Conservation (phyloP, 2,888 invertebrate genomes). For the Phyllotreta cruciferae region DNA sequence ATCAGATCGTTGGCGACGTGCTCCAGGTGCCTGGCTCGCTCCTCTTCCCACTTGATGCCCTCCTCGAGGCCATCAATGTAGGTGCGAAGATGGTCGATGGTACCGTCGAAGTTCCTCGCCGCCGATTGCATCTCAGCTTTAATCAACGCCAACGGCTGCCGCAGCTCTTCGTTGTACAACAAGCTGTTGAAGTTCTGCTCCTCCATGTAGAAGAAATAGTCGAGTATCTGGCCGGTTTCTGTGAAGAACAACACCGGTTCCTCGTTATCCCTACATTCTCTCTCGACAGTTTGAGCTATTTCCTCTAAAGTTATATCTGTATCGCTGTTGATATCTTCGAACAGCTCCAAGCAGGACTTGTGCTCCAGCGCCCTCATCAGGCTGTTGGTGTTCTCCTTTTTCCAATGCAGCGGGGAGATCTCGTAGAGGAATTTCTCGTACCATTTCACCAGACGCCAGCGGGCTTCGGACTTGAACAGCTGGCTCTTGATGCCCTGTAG, state of each 20-base stretch:
- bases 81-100: conserved; percentile 58
- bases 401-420: conserved; percentile 69
- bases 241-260: conserved; percentile 66
- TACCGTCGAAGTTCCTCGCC: conserved; percentile 55
- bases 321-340: conserved; percentile 40
- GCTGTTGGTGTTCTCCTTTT: conserved; percentile 51
- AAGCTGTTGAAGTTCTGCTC: conserved; percentile 70
- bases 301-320: conserved; percentile 51
- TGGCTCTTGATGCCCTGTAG: conserved; percentile 52
- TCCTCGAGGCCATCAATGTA: conserved; percentile 59
- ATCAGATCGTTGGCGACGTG: conserved; percentile 65
- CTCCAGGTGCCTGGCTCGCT: conserved; percentile 63
- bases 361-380: background rate
- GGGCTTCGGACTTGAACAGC: conserved; percentile 68
- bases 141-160: conserved; percentile 63
- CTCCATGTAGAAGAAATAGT: conserved; percentile 67
- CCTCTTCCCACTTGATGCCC: conserved; percentile 61
- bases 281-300: conserved; percentile 61
- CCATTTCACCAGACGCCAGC: conserved; percentile 68
- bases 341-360: conserved; percentile 48
- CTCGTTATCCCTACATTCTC: conserved; percentile 58
- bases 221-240: conserved; percentile 64
- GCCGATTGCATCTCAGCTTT: conserved; percentile 61
- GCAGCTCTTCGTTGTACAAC: conserved; percentile 64
- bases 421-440: conserved; percentile 72